These are phyloP conservation scores for Machimus rusticus DNA, from an alignment of 2,888 invertebrate genomes.

Conservation along the genomic window DNA sequence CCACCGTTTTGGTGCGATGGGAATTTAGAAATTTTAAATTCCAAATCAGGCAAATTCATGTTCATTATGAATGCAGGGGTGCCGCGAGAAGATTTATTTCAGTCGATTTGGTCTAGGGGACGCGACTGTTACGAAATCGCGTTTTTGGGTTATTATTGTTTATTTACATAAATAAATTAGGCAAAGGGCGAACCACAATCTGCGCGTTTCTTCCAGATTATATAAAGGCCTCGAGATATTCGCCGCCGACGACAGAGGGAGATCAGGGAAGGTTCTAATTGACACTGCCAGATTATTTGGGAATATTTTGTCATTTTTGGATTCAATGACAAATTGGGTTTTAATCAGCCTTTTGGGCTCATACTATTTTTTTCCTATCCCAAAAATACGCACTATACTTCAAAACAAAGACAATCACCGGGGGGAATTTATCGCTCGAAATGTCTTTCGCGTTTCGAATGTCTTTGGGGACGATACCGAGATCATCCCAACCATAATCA, in stretches of 20 bases:
- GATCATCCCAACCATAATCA: conserved; percentile 34
- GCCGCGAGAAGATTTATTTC: conserved; percentile 13
- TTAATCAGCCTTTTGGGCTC: not conserved
- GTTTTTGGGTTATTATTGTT: conserved; percentile 13
- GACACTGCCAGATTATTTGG: not conserved
- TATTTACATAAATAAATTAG: conserved; percentile 29
- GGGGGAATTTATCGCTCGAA: not conserved
- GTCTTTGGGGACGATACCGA: not conserved
- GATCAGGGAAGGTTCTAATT: not conserved
- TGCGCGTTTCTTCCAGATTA: not conserved
- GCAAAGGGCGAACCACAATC: not conserved
- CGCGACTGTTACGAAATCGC: not conserved
- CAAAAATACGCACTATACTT: not conserved
- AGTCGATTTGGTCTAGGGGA: not conserved
- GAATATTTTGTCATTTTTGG: not conserved
- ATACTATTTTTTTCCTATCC: not conserved
- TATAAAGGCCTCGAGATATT: not conserved
- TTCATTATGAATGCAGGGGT: conserved; percentile 19
- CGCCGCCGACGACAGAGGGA: not conserved
- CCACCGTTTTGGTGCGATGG: not conserved
- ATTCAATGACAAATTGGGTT: not conserved
- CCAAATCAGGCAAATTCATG: not conserved
- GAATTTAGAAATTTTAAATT: not conserved
- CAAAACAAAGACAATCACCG: conserved; percentile 6
- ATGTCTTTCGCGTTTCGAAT: not conserved